Percentiles rank a stretch among this genome's conserved stretches.
phyloP scores from a whole-genome alignment of 2,113 vertebrate species.

The Oenanthe melanoleuca region DNA sequence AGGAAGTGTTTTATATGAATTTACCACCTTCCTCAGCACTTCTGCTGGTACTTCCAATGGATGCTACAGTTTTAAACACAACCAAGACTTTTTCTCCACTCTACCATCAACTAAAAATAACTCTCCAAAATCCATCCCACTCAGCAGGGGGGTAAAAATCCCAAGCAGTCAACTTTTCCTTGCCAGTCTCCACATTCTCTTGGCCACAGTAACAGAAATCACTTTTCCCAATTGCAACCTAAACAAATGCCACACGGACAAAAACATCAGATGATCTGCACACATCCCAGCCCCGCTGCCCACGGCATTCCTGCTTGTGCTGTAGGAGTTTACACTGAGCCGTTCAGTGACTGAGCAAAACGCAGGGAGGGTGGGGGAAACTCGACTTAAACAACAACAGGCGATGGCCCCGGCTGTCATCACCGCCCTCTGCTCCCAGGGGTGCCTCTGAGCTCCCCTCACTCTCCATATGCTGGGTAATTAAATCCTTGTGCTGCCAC shows the following conservation, averaged over 20 bases:
- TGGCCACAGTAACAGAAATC: neutral
- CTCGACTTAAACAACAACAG: neutral
- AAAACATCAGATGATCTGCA: neutral
- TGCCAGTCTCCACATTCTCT: neutral
- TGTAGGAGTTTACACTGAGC: neutral
- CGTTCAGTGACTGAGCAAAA: neutral
- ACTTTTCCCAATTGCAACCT: neutral
- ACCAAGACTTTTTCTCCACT: neutral
- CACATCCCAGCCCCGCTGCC: neutral
- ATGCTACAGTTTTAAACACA: neutral
- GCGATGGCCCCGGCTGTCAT: neutral
- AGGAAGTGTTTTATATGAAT: neutral
- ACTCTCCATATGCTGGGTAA: slow-evolving; percentile 27
- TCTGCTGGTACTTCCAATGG: neutral
- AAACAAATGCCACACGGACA: neutral
- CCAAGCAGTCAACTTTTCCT: neutral
- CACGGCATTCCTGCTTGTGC: neutral
- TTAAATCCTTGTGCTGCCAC: neutral
- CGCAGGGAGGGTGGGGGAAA: neutral
- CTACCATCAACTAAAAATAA: neutral
- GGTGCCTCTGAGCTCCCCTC: neutral
- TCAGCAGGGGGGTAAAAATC: neutral
- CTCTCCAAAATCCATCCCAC: neutral
- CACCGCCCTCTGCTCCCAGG: neutral
- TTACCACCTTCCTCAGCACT: neutral